These are phyloP conservation scores for Catharus minimus DNA, from an alignment of 2,113 vertebrate genomes.

Conservation along the genomic window DNA sequence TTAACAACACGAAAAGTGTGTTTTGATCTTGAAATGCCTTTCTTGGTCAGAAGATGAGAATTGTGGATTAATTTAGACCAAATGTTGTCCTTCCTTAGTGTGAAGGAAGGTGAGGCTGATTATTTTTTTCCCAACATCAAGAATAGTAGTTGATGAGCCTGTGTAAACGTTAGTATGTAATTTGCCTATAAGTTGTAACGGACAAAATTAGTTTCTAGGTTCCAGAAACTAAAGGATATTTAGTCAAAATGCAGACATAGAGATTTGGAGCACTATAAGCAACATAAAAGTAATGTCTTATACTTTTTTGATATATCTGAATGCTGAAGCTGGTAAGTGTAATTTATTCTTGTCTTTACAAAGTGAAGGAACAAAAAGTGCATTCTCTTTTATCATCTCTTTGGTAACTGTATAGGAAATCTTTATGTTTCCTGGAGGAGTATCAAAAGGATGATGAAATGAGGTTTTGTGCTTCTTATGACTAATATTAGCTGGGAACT, in stretches of 20 bases:
- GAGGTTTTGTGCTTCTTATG: conserved; percentile 27
- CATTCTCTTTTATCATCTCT: conserved; percentile 34
- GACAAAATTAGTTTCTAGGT: not conserved
- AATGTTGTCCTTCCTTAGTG: not conserved
- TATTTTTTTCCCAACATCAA: not conserved
- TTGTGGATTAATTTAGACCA: not conserved
- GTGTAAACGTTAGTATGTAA: not conserved
- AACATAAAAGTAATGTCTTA: not conserved
- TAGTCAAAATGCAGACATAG: not conserved
- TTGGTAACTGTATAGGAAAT: conserved; percentile 1
- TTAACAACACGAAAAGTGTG: not conserved
- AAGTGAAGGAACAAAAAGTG: conserved; percentile 1
- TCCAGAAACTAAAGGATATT: not conserved
- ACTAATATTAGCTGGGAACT: conserved; percentile 75
- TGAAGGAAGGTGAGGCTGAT: not conserved
- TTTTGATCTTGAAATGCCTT: not conserved
- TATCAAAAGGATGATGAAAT: conserved; percentile 39
- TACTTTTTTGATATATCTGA: not conserved
- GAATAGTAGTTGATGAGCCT: not conserved
- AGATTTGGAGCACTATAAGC: not conserved
- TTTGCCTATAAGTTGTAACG: not conserved
- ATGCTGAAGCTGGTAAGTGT: not conserved
- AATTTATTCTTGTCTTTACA: not conserved
- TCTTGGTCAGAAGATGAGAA: not conserved
- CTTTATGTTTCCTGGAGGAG: not conserved